phyloP scores from a whole-genome alignment of 1,140 invertebrate species.

The Probaryconus sp. region DNA sequence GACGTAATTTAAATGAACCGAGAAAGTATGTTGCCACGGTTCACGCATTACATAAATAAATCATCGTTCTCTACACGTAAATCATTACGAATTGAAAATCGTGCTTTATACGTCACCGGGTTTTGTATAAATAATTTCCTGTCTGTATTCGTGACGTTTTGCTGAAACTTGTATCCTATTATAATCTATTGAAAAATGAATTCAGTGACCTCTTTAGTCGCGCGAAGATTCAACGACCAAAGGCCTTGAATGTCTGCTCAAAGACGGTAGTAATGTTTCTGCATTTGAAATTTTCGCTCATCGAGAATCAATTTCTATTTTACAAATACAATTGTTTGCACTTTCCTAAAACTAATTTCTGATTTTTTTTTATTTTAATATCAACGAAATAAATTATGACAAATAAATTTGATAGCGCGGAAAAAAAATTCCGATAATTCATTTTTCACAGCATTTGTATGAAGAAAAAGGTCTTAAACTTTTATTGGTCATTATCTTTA shows the following conservation, averaged over 20 bases:
- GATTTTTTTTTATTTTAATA: too few species aligned
- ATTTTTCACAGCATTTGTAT: too few species aligned
- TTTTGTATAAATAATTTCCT: constrained; percentile 7
- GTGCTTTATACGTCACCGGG: too few species aligned
- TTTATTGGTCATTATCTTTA: too few species aligned
- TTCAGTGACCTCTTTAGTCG: constrained; percentile 39
- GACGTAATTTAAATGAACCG: background rate
- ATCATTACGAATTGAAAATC: too few species aligned
- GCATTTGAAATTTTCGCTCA: too few species aligned
- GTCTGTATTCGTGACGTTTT: constrained; percentile 8
- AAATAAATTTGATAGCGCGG: too few species aligned
- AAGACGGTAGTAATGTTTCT: constrained; percentile 21
- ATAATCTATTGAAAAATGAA: constrained; percentile 30
- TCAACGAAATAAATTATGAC: too few species aligned
- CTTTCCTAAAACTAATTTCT: too few species aligned
- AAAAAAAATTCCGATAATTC: too few species aligned
- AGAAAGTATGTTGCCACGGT: constrained; percentile 3
- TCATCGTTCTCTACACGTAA: constrained; percentile 9
- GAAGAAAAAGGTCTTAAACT: too few species aligned
- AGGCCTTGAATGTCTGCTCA: constrained; percentile 58
- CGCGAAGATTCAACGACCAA: constrained; percentile 45
- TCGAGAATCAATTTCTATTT: background rate
- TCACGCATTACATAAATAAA: background rate
- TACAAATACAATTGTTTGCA: too few species aligned
- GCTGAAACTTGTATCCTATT: constrained; percentile 10